Evolutionary conservation across 1,140 invertebrate species (phyloP).

Genomic region (Pogonomyrmex californicus): DNA sequence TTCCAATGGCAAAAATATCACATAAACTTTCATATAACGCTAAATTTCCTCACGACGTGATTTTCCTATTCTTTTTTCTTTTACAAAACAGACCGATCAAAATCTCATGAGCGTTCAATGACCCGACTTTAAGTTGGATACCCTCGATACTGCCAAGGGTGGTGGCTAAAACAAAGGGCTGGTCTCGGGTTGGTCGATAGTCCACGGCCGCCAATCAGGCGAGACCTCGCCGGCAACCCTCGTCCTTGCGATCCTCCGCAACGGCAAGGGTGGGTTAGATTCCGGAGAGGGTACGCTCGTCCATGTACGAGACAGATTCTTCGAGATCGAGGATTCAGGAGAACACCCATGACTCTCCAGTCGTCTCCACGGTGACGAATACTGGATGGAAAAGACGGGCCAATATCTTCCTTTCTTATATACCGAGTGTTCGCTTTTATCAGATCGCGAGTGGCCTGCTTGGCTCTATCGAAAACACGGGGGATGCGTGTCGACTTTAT

Average conservation of each 20-base stretch:
- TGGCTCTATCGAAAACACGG: constrained; percentile 47
- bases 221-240: constrained; percentile 81
- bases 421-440: constrained; percentile 43
- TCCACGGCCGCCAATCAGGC: constrained; percentile 85
- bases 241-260: constrained; percentile 81
- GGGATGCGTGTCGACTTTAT: not conserved
- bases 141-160: constrained; percentile 78
- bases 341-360: constrained; percentile 73
- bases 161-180: constrained; percentile 86
- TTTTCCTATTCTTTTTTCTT: not conserved
- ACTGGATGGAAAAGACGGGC: constrained; percentile 66
- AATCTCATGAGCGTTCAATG: constrained; percentile 72
- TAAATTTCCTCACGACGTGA: not conserved
- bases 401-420: constrained; percentile 56
- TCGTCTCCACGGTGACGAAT: constrained; percentile 82
- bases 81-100: constrained; percentile 40
- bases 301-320: constrained; percentile 74
- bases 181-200: constrained; percentile 86
- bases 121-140: constrained; percentile 70
- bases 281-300: constrained; percentile 77
- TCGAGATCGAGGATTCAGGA: constrained; percentile 74
- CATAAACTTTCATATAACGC: not conserved
- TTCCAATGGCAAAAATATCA: not conserved
- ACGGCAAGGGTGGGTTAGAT: constrained; percentile 70
- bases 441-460: constrained; percentile 51